These are phyloP conservation scores for Meandrina meandrites DNA, from an alignment of 92 coral and sea anemone genomes.

Conservation along the genomic window DNA sequence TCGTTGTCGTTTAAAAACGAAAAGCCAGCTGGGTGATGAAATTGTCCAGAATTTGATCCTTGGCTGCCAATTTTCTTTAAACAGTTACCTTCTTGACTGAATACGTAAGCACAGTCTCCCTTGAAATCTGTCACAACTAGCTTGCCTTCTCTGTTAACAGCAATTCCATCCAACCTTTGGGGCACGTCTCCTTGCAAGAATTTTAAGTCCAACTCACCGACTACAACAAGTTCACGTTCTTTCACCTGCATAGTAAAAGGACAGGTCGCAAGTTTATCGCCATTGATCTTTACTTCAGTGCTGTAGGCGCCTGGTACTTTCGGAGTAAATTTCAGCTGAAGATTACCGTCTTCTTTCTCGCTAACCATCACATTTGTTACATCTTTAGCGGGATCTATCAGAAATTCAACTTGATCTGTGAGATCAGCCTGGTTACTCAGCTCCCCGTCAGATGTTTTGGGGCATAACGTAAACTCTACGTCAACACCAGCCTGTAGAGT, in stretches of 20 bases:
- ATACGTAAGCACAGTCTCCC: neutral
- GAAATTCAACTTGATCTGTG: neutral
- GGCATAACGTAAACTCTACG: too few relatives aligned
- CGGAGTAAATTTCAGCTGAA: neutral
- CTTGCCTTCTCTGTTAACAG: neutral
- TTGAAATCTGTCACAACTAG: neutral
- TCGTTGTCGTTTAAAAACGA: too few relatives aligned
- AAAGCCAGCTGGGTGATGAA: too few relatives aligned
- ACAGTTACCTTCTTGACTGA: neutral
- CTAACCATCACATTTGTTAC: neutral
- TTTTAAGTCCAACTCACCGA: neutral
- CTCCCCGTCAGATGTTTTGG: too few relatives aligned
- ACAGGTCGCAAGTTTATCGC: neutral
- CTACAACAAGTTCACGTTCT: conserved; percentile 4
- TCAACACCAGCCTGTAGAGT: too few relatives aligned
- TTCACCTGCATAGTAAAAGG: too few relatives aligned
- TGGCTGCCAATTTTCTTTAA: neutral
- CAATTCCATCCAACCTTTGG: neutral
- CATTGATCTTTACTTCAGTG: conserved; percentile 1
- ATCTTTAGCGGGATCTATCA: neutral
- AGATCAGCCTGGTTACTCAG: too few relatives aligned
- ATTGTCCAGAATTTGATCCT: neutral
- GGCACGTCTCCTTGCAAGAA: neutral
- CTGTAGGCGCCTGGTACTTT: conserved; percentile 1
- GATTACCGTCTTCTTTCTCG: neutral